phyloP scores from a whole-genome alignment of 2,113 vertebrate species.

The Leiothrix lutea region DNA sequence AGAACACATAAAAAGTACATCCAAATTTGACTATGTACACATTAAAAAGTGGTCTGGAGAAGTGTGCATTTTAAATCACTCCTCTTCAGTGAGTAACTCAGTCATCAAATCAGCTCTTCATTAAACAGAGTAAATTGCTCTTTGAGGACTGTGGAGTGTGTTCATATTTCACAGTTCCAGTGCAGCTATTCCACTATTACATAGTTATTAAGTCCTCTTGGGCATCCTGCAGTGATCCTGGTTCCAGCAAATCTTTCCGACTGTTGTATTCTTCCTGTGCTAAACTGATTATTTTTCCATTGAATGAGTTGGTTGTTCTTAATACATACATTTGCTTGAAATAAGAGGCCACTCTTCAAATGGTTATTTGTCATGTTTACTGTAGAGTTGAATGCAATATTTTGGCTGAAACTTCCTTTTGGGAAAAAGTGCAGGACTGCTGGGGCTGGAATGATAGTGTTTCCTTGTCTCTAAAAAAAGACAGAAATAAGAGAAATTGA shows the following conservation, averaged over 20 bases:
- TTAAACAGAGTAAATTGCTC: background rate
- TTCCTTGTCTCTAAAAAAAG: background rate
- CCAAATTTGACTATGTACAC: background rate
- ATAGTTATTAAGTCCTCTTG: background rate
- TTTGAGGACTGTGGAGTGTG: background rate
- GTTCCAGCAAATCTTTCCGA: slow-evolving; percentile 10
- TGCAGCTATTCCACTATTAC: background rate
- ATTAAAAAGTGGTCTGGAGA: background rate
- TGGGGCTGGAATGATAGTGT: background rate
- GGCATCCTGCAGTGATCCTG: background rate
- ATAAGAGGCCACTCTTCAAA: background rate
- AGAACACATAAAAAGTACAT: background rate
- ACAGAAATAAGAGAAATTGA: background rate
- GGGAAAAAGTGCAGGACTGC: background rate
- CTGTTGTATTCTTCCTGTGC: background rate
- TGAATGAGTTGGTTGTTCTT: background rate
- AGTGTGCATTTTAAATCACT: background rate
- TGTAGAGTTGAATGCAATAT: background rate
- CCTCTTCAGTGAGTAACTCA: background rate
- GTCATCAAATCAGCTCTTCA: slow-evolving; percentile 2
- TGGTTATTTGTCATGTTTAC: background rate
- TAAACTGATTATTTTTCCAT: slow-evolving; percentile 33
- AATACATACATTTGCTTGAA: slow-evolving; percentile 1
- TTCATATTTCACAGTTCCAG: slow-evolving; percentile 24
- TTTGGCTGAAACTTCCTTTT: background rate